phyloP scores from a whole-genome alignment of 2,888 invertebrate genomes.

The Diabrotica balteata region DNA sequence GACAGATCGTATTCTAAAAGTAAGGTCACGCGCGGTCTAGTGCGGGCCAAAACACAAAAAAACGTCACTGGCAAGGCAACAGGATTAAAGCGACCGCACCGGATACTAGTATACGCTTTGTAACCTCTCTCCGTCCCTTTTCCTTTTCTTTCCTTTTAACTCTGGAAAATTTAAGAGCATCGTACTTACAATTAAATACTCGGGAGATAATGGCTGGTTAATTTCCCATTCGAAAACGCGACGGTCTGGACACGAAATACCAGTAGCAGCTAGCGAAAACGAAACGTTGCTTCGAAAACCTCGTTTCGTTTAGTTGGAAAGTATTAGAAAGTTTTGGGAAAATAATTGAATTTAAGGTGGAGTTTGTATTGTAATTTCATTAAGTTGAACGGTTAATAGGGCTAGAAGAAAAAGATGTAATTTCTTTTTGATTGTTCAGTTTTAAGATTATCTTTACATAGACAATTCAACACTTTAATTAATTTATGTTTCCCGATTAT shows the following conservation, averaged over 20 bases:
- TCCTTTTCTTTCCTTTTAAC: constrained; percentile 32
- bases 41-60: constrained; percentile 44
- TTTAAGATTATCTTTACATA: too few species aligned
- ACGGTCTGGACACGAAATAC: constrained; percentile 33
- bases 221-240: constrained; percentile 33
- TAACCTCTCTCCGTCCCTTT: constrained; percentile 32
- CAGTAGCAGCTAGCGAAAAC: constrained; percentile 23
- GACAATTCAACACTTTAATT: too few species aligned
- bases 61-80: constrained; percentile 34
- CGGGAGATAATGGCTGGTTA: constrained; percentile 39
- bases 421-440: too few species aligned
- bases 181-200: constrained; percentile 44
- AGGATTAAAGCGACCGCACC: constrained; percentile 31
- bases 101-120: constrained; percentile 50
- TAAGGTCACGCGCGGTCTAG: constrained; percentile 46
- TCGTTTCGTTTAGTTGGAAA: constrained; percentile 13
- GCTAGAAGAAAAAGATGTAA: neutral
- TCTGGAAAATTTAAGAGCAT: constrained; percentile 39
- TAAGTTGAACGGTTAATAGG: neutral
- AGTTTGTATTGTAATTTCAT: constrained; percentile 10
- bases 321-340: constrained; percentile 26
- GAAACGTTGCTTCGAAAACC: constrained; percentile 22
- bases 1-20: constrained; percentile 36
- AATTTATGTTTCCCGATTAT: too few species aligned
- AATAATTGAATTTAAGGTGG: constrained; percentile 20